Evolutionary conservation across 2,888 invertebrate genomes (phyloP).

Genomic region (Laothoe populi): DNA sequence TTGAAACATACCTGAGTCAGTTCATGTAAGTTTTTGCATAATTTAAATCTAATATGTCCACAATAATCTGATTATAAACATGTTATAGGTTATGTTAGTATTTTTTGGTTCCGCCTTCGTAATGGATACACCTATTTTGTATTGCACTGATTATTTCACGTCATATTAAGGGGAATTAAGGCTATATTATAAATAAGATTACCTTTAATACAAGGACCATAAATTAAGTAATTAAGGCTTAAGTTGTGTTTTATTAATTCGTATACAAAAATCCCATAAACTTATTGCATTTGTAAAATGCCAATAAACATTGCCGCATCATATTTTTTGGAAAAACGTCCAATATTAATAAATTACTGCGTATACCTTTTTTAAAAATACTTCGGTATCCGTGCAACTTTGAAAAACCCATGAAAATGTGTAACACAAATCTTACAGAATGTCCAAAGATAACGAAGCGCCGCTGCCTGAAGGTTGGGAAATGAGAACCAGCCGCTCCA

Average conservation of each 20-base stretch:
- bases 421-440: conserved; percentile 64
- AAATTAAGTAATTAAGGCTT: too few relatives aligned
- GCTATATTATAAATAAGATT: background rate
- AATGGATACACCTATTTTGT: too few relatives aligned
- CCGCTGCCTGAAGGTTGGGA: conserved; percentile 96
- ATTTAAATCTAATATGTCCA: background rate
- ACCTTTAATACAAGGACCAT: too few relatives aligned
- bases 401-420: conserved; percentile 19
- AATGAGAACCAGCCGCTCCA: conserved; percentile 93
- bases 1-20: background rate
- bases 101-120: background rate
- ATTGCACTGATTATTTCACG: background rate
- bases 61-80: background rate
- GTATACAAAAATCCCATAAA: too few relatives aligned
- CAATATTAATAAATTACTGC: background rate
- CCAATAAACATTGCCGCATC: too few relatives aligned
- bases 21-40: background rate
- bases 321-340: background rate
- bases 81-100: conserved; percentile 22
- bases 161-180: conserved; percentile 4
- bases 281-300: too few relatives aligned
- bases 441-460: conserved; percentile 61
- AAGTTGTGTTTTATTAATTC: background rate
- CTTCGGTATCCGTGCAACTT: background rate
- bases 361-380: background rate